Percentiles rank a stretch among this genome's conserved stretches.
Conservation (phyloP, 2,888 invertebrate species). For the Dorcus hopei region DNA sequence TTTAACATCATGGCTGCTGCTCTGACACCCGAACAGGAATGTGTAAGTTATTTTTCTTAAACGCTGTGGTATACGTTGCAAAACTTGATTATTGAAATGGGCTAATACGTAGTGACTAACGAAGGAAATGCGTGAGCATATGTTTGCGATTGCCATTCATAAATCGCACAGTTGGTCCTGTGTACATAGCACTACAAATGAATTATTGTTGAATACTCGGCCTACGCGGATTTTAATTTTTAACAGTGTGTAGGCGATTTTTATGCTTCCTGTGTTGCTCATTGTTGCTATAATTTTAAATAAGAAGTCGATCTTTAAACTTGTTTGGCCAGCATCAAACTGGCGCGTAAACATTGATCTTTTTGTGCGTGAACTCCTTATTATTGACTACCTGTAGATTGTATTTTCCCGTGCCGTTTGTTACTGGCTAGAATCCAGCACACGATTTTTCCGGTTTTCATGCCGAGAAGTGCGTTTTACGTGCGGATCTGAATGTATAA, state of each 20-base stretch:
- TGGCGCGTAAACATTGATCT: conserved; percentile 26
- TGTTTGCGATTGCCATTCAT: conserved; percentile 7
- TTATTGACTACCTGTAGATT: conserved; percentile 29
- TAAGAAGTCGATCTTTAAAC: not conserved
- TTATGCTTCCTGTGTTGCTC: conserved; percentile 1
- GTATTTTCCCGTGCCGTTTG: not conserved
- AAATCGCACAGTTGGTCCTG: conserved; percentile 10
- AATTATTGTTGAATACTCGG: conserved; percentile 13
- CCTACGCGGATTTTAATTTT: conserved; percentile 21
- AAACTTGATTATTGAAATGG: not conserved
- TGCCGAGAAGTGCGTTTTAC: no score
- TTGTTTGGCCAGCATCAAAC: conserved; percentile 1
- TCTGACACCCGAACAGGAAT: conserved; percentile 73
- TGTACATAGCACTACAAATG: conserved; percentile 10
- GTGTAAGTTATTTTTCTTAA: conserved; percentile 57
- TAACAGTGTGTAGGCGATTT: conserved; percentile 15
- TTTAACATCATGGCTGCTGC: conserved; percentile 64
- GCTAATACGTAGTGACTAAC: not conserved
- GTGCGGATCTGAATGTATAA: no score
- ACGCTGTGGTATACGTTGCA: not conserved
- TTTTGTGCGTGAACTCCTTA: conserved; percentile 1
- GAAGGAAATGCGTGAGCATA: no score
- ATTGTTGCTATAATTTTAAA: conserved; percentile 1
- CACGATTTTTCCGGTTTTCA: no score
- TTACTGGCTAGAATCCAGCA: no score